These are phyloP conservation scores for Salmo trutta DNA, from an alignment of 2,797 vertebrate species.

Conservation along the genomic window DNA sequence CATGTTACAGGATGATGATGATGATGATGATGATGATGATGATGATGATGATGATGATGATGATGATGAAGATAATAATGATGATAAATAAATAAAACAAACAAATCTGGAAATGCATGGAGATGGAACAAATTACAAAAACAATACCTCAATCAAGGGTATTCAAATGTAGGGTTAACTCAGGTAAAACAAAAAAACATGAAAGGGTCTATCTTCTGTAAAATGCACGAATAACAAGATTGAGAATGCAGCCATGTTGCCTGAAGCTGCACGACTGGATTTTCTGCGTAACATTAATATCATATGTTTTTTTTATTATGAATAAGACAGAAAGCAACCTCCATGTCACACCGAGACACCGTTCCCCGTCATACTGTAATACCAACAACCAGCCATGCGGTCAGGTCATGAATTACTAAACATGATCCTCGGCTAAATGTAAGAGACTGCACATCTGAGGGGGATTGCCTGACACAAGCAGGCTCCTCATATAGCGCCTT, in stretches of 20 bases:
- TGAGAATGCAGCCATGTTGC: constrained; percentile 13
- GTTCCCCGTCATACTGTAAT: constrained; percentile 1
- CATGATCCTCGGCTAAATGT: constrained; percentile 19
- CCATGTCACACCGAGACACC: constrained; percentile 14
- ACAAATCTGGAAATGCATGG: neutral
- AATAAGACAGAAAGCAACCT: constrained; percentile 30
- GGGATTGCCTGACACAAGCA: constrained; percentile 25
- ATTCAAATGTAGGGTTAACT: neutral
- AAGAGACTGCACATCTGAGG: constrained; percentile 19
- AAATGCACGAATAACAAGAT: too few relatives aligned
- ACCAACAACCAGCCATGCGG: constrained; percentile 16
- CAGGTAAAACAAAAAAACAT: too few relatives aligned
- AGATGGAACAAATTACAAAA: neutral
- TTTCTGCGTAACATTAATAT: constrained; percentile 38
- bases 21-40: neutral
- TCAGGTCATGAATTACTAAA: constrained; percentile 32
- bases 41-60: too few relatives aligned
- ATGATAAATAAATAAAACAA: neutral
- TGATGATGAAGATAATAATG: neutral
- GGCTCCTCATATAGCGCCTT: neutral
- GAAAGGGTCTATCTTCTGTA: too few relatives aligned
- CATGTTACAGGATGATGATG: neutral
- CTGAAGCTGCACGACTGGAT: constrained; percentile 18
- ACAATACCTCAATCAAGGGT: neutral
- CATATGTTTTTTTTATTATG: constrained; percentile 31